Base-by-base conservation (phyloP, 2,888 invertebrate species). In the Thecophora atra region DNA sequence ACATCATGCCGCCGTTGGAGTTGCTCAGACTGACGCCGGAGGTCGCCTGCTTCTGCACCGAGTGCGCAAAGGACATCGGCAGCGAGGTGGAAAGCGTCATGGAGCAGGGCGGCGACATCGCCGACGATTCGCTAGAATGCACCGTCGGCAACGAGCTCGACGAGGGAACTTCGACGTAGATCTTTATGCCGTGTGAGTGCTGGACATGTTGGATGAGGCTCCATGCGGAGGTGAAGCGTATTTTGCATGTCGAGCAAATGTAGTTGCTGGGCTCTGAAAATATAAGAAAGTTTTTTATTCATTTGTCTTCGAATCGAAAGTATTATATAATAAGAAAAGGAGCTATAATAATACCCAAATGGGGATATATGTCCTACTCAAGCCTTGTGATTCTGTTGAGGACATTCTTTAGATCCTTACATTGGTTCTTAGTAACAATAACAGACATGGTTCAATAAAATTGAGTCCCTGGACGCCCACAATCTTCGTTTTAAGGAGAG, bases 171-270 rank as follows among this genome's bases (percentile, higher is more conserved):
- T 94, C 94, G 69, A 93, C 90, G 89, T 97, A 98, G 82, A 98
- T 95, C 86, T 96, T 94, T 75, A 98, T 93, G 24, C 97, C 97
- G 83, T 98, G 98, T 73, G 93, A 92, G 82, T 94, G 94, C 86
- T 98, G 98, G 37, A 95, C 97, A 86, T 98, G 98, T 85, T 98
- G 97, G 54, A 98, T 91, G 74, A 98, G 89, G 72, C 94, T 90
- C 98, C 98, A 98, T 8, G 98, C 97, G n/a, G 97, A 97, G 79
- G 92, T 92, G 79, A 95, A 91, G 66, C 94, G 92, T 76, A 94
- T 93, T 83, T 96, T 96, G 89, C 98, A 98, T 78, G 97, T 96
- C 63, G 94, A 94, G 84, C 98, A 98, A 78, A 96, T 93, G 87
- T 97, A 94, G 89, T 94, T 95, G 87, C 94, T 94, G 77, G 98